These are phyloP conservation scores for Umimayanthus kanabou DNA, from an alignment of 92 coral and sea anemone species.

Conservation along the genomic window DNA sequence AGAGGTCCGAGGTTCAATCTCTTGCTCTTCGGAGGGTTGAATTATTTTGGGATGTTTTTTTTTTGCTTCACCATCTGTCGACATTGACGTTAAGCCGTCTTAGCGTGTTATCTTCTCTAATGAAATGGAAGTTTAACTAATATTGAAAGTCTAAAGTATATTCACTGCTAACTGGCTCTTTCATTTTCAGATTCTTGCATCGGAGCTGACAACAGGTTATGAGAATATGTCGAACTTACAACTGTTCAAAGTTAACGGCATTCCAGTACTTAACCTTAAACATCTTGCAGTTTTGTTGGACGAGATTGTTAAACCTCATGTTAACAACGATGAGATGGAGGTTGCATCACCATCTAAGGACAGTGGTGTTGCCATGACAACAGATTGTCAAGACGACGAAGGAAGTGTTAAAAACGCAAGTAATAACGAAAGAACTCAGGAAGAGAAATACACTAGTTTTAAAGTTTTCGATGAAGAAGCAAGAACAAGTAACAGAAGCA, in stretches of 20 bases:
- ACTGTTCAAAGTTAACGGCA: conserved; percentile 82
- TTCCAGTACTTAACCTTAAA: conserved; percentile 70
- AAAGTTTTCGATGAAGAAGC: conserved; percentile 48
- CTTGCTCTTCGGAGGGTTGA: no score
- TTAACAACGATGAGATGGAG: conserved; percentile 19
- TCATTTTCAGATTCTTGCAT: conserved; percentile 73
- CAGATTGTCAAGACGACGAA: conserved; percentile 37
- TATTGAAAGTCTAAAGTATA: no score
- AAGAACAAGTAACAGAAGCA: conserved; percentile 34
- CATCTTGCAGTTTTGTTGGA: conserved; percentile 79
- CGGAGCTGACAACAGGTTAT: conserved; percentile 86
- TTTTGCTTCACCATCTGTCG: no score
- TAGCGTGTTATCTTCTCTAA: no score
- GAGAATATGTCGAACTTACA: conserved; percentile 83
- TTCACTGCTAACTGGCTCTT: not conserved
- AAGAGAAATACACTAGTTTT: conserved; percentile 48
- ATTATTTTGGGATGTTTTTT: no score
- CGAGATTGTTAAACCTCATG: conserved; percentile 65
- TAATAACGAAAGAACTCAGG: conserved; percentile 22
- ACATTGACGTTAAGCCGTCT: no score
- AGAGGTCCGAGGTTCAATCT: no score
- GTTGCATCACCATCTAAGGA: conserved; percentile 22
- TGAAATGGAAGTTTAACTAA: no score
- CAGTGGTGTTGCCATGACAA: conserved; percentile 35
- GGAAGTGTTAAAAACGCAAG: not conserved